Conservation (phyloP, 2,797 vertebrate species). For the Gallirallus australis region DNA sequence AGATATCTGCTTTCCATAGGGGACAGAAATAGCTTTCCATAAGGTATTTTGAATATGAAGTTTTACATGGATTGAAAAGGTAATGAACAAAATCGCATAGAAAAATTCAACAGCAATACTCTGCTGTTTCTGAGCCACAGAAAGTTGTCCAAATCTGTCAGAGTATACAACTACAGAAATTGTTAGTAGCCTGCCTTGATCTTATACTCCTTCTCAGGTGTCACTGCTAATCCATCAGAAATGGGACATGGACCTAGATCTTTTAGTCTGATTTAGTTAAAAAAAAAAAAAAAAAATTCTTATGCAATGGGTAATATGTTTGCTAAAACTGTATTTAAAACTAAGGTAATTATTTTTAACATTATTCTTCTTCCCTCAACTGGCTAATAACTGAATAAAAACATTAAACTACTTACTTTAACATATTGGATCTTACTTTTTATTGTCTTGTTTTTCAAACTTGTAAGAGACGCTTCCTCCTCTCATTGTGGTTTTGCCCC, state of each 20-base stretch:
- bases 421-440: neutral
- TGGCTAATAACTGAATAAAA: neutral
- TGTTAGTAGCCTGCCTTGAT: neutral
- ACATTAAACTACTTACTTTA: neutral
- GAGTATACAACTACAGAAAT: neutral
- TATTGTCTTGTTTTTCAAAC: neutral
- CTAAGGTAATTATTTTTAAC: neutral
- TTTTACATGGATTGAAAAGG: neutral
- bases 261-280: neutral
- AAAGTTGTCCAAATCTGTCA: neutral
- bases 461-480: neutral
- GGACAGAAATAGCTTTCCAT: neutral
- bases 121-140: neutral
- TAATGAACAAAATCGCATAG: neutral
- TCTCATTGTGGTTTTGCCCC: too few relatives aligned
- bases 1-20: neutral
- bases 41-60: neutral
- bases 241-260: fast-evolving
- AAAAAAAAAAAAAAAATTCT: fast-evolving
- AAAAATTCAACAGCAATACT: neutral
- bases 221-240: neutral
- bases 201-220: neutral
- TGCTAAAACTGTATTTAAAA: neutral
- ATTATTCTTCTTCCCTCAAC: neutral
- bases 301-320: neutral